A percentile compares a stretch with the other conserved stretches of the same genome.
Conservation (phyloP, 2,888 invertebrate genomes). For the Peribatodes rhomboidaria region DNA sequence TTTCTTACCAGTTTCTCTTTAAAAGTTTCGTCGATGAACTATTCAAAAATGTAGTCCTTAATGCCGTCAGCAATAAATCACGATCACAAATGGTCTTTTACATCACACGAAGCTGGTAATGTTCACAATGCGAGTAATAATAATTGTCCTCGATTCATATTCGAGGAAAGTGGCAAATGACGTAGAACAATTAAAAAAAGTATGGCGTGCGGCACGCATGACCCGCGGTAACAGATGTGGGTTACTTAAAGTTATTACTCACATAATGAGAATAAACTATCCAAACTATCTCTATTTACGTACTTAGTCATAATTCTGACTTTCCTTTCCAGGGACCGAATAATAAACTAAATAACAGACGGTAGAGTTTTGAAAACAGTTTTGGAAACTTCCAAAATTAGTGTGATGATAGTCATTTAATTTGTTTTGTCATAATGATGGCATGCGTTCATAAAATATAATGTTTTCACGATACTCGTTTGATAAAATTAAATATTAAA, state of each 20-base stretch:
- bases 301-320: constrained; percentile 37
- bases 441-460: no score
- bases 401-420: neutral
- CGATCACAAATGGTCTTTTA: neutral
- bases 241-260: constrained; percentile 46
- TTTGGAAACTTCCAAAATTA: constrained; percentile 15
- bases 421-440: neutral
- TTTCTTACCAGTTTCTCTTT: no score
- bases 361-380: constrained; percentile 8
- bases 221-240: constrained; percentile 50
- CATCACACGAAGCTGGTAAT: constrained; percentile 23
- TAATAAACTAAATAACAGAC: constrained; percentile 1
- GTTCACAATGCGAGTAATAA: constrained; percentile 29
- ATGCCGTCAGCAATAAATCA: constrained; percentile 5
- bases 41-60: no score
- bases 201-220: constrained; percentile 65
- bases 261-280: constrained; percentile 41
- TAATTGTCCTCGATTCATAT: constrained; percentile 41
- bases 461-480: no score
- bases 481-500: no score
- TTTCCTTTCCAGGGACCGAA: constrained; percentile 26
- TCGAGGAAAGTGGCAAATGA: constrained; percentile 45
- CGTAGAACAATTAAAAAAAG: constrained; percentile 48
- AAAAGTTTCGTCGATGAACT: no score
- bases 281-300: constrained; percentile 40